Evolutionary conservation across 2,113 vertebrate species (phyloP).

Genomic region (Helogale parvula): DNA sequence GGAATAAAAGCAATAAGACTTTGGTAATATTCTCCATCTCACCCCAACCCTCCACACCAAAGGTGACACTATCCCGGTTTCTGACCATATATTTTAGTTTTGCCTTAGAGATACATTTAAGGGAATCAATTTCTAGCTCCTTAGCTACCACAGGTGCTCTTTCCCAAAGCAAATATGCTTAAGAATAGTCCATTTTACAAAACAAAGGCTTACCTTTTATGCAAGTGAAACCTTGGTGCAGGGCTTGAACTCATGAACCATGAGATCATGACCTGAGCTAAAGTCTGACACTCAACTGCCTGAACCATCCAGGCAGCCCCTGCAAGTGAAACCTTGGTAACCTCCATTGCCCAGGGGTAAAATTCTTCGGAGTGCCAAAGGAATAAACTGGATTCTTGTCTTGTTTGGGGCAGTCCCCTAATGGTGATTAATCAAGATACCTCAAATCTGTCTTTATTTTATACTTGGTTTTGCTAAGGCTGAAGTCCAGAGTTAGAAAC

Average conservation of each 20-base stretch:
- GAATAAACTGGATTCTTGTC: background rate
- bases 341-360: background rate
- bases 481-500: constrained; percentile 11
- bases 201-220: constrained; percentile 18
- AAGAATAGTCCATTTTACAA: constrained; percentile 30
- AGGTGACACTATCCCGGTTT: background rate
- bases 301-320: too few relatives aligned
- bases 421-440: background rate
- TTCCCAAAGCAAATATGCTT: background rate
- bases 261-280: too few relatives aligned
- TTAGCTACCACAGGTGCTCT: background rate
- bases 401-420: background rate
- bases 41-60: background rate
- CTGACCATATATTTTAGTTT: background rate
- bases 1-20: background rate
- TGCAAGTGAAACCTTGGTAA: background rate
- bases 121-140: background rate
- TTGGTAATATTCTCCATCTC: background rate
- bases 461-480: background rate
- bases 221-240: background rate
- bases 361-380: background rate
- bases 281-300: too few relatives aligned
- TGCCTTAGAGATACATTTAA: background rate
- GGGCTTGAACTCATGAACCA: too few relatives aligned
- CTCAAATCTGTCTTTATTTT: background rate